Evolutionary conservation across 1,140 invertebrate genomes (phyloP), one percentile per base, ranked within the genome.

Genomic region (Drosophila chauvacae): DNA sequence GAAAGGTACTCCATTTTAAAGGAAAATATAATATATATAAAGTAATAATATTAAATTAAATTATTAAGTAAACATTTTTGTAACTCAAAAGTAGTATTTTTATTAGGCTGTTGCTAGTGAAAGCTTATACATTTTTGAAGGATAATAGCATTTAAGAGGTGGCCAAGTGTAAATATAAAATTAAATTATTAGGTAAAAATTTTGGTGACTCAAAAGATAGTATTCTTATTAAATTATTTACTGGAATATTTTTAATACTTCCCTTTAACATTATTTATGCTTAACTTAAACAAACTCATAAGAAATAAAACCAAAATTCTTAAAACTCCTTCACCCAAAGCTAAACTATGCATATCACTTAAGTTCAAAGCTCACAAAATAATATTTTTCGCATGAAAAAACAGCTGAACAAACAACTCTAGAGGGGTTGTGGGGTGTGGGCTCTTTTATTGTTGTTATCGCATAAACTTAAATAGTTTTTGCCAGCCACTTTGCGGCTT

Each of bases 401-500:
- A 39, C 13, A 63, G n/a, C 45, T 30, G 3, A 57, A 23, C 7
- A 53, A 73, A 30, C 66, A 68, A 20, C 62, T 20, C 66, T 44
- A 13, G 18, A 20, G 28, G 33, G n/a, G 11, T 9, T 37, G 30
- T 55, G 11, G 1, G 26, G 33, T 16, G 47, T 16, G 47, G 64
- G 53, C 53, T 51, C 58, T 76, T 80, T 88, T 83, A 83, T 84
- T 87, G 84, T 88, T 79, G 77, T 88, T 84, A 87, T 87, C 80
- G 77, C 72, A 86, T 86, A 81, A 86, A 86, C 84, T 84, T 88
- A 87, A 87, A 87, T 87, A 87, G 84, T 87, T 87, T 87, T 71
- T 87, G 78, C 84, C 84, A 88, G 84, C 84, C 84, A 88, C 84
- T 87, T 87, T 88, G 84, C 80, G 84, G 84, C 80, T 87, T 87